phyloP scores from a whole-genome alignment of 2,113 vertebrate species.

The Phasianus colchicus region DNA sequence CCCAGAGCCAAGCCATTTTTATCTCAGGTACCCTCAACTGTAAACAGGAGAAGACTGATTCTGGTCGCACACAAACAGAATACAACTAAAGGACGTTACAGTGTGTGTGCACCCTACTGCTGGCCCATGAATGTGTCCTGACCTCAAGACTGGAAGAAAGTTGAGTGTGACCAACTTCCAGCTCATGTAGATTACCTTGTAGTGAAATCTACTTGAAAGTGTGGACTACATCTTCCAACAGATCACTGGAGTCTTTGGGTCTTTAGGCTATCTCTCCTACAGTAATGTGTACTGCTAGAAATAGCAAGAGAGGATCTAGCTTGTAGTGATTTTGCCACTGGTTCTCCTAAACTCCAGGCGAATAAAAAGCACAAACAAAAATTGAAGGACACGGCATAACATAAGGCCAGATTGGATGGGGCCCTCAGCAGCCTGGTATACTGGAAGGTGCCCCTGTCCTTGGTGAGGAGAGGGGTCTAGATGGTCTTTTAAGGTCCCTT shows the following conservation, averaged over 20 bases:
- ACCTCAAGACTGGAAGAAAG: background rate
- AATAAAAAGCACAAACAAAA: background rate
- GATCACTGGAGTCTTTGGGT: background rate
- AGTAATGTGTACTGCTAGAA: background rate
- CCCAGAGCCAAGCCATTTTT: background rate
- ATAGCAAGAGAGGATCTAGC: background rate
- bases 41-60: background rate
- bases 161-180: background rate
- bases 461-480: background rate
- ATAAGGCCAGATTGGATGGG: background rate
- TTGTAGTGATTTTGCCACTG: background rate
- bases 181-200: background rate
- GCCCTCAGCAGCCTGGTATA: background rate
- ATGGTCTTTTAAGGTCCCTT: background rate
- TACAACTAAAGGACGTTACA: background rate
- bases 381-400: background rate
- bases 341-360: background rate
- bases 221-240: background rate
- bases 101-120: background rate
- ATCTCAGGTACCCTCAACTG: background rate
- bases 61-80: background rate
- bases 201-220: background rate
- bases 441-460: background rate
- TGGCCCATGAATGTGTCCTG: accelerated
- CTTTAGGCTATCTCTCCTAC: background rate